Evolutionary conservation across 2,113 vertebrate species (phyloP), one percentile per base, ranked within the genome.

Genomic region (Cyanoramphus novaezelandiae): DNA sequence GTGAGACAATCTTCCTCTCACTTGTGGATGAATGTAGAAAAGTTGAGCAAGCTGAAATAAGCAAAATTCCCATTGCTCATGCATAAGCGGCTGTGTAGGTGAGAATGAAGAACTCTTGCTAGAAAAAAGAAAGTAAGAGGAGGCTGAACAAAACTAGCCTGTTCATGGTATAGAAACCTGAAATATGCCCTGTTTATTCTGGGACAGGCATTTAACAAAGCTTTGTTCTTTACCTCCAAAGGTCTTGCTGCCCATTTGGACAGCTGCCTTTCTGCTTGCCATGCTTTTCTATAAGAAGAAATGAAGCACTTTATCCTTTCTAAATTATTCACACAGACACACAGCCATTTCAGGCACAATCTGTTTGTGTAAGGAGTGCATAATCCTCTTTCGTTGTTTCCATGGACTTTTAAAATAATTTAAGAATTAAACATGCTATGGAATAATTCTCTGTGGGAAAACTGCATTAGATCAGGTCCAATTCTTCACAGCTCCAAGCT

Each of bases 371-470:
- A 68, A 86, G 41, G 33, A 76, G 16, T 46, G 19, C 4, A 10
- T 59, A 86, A 86, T 93, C 64, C 59, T 88, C 44, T 91, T 88
- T 60, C 23, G n/a, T 52, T 93, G 8, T 88, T 92, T 63, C 62
- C 35, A 55, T 62, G 47, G 60, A 57, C 41, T 88, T 94, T 86
- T 60, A 95, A 93, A 92, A 68, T 90, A 88, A 79, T 95, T 86
- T 80, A 67, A 86, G 79, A 90, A 94, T 86, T 33, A 94, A 95
- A 77, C 50, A 84, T 37, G 25, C 62, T 75, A 33, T 41, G 17
- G 85, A 92, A 78, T 69, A 84, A 84, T 71, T 76, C 29, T 82
- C 49, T 75, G 23, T 75, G 77, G 43, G 49, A 92, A 95, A 86
- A 33, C 65, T 55, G 33, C 37, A 59, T 95, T 95, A 86, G 50